Evolutionary conservation across 2,113 vertebrate species (phyloP), one percentile per base, ranked within the genome.

Genomic region (Menura novaehollandiae): DNA sequence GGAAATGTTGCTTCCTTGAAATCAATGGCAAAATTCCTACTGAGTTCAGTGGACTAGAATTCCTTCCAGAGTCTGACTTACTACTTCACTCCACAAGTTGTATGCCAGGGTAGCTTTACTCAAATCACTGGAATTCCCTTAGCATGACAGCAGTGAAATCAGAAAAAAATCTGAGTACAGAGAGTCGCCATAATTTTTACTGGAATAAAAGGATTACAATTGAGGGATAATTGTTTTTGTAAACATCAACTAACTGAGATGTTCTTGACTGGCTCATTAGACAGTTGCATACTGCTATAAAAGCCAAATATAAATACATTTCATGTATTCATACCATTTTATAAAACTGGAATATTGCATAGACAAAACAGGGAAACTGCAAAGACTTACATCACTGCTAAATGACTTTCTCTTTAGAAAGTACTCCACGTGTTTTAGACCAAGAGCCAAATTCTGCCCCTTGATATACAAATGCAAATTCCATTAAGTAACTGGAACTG

Each of bases 401-500:
- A 64, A 74, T 63, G 1, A 86, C 68, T 68, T 94, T 91, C 47
- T 84, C 35, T 91, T 92, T 81, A 58, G 78, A 91, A 96, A 82
- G 26, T 39, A 15, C 39, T 93, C 30, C 59, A 49, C 0, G 0
- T 83, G 69, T 81, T 96, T 93, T 84, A 93, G 64, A 93, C 44
- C 41, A 78, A 62, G 28, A 89, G 79, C 82, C 85, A 84, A 81
- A 77, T 81, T 94, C 62, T 96, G 69, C 85, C 93, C 89, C 75
- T 71, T 81, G 52, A 92, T 77, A 78, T 69, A 75, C 76, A 91
- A 56, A 94, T 46, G 69, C 15, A 96, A 86, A 92, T 94, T 88
- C 56, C 76, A 91, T 87, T 90, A 83, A 93, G 71, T 83, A 80
- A 28, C 27, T 96, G 92, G 88, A 95, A 64, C 39, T 91, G 20